Evolutionary conservation across 2,888 invertebrate genomes (phyloP), one percentile per base, ranked within the genome.

Genomic region (Spialia ferax): DNA sequence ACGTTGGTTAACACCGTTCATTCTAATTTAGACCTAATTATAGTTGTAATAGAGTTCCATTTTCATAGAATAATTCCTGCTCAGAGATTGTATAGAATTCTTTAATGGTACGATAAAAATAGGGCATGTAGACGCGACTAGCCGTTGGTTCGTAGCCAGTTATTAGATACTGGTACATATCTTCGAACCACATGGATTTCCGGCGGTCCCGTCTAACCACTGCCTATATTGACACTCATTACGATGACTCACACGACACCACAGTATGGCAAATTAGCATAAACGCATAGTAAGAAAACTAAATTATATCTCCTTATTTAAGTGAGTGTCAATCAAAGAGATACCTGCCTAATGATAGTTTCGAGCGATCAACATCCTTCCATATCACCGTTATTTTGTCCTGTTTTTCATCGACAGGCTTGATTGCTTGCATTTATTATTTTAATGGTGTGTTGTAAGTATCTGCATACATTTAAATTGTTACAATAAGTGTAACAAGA

Each of bases 131-230:
- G 13, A 55, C 13, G 11, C 23, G 18, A 48, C 57, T 65, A 15
- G 62, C 52, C 45, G 7, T 26, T 52, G 42, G 7, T 26, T 52
- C 56, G 18, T 42, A 50, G 59, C 50, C 65, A 70, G 63, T 69
- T 69, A 69, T 71, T 71, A 74, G 72, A 71, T 71, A 69, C 70
- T 73, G 69, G 79, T 78, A n/a, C n/a, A n/a, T n/a, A 76, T 78
- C 79, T 77, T 61, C 69, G 74, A 78, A 78, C 77, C 76, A 78
- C 81, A 70, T 81, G 80, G 78, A 80, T 85, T 90, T 91, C 91
- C 91, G 86, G 83, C 73, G 79, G 79, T 80, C 79, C 80, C 73
- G 77, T 73, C 73, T 71, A 72, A 73, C 77, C 74, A 75, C 77
- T 18, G 20, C 48, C 48, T 78, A 75, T 78, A 74, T 72, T 69